Conservation (phyloP, 2,113 vertebrate genomes). For the Ramphastos sulfuratus region DNA sequence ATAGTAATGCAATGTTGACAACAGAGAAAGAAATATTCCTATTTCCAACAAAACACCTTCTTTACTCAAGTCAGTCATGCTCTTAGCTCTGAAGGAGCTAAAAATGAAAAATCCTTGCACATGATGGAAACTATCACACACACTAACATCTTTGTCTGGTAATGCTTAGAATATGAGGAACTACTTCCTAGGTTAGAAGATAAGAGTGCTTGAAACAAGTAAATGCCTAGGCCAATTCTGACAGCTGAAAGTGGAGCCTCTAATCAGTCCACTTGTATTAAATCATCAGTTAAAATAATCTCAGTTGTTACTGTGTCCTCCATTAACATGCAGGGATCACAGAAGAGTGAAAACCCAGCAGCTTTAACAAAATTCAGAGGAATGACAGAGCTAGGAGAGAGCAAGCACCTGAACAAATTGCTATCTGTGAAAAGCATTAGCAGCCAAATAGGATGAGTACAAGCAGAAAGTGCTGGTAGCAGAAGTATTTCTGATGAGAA, state of each 20-base stretch:
- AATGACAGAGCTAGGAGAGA: background rate
- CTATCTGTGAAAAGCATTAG: background rate
- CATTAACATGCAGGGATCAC: background rate
- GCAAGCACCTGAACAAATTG: background rate
- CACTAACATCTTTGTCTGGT: background rate
- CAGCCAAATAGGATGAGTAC: background rate
- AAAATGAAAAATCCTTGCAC: background rate
- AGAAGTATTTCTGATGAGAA: background rate
- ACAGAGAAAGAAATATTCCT: background rate
- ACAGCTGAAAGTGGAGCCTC: background rate
- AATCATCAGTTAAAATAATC: background rate
- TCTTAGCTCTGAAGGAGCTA: rapidly evolving
- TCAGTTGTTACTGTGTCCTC: background rate
- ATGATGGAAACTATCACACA: background rate
- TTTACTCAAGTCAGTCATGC: background rate
- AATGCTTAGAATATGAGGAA: background rate
- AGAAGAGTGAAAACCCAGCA: background rate
- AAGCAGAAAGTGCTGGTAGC: background rate
- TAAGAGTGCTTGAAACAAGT: background rate
- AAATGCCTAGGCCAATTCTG: background rate
- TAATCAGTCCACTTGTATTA: background rate
- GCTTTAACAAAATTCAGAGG: background rate
- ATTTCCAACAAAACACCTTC: background rate
- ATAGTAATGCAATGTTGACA: background rate
- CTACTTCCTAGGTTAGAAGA: background rate